Percentiles rank a stretch among this genome's conserved stretches.
These are phyloP conservation scores for Bactericera cockerelli DNA, from an alignment of 1,140 invertebrate species.

Conservation along the genomic window DNA sequence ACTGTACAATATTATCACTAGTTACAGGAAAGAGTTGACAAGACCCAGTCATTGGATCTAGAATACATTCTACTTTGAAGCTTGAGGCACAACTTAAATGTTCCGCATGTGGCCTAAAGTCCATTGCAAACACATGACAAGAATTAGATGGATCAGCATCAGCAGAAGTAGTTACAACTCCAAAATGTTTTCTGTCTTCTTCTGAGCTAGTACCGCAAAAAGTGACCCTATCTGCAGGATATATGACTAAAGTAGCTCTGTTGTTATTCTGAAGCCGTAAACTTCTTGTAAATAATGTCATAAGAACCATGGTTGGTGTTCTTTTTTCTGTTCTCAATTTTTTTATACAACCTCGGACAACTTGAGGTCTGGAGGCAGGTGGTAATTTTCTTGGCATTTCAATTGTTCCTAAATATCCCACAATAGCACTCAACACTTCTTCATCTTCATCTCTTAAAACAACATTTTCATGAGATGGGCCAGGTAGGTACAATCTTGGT, in stretches of 20 bases:
- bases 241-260: conserved; percentile 46
- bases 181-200: conserved; percentile 81
- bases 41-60: conserved; percentile 44
- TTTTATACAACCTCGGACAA: conserved; percentile 63
- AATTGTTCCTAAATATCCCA: conserved; percentile 88
- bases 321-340: conserved; percentile 77
- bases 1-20: conserved; percentile 67
- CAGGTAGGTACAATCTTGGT: conserved; percentile 25
- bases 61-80: conserved; percentile 63
- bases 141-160: conserved; percentile 52
- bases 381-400: conserved; percentile 80
- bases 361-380: conserved; percentile 52
- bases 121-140: conserved; percentile 89
- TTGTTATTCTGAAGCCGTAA: conserved; percentile 56
- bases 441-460: conserved; percentile 31
- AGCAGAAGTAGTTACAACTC: conserved; percentile 65
- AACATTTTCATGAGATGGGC: conserved; percentile 15
- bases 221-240: conserved; percentile 67
- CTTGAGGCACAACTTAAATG: conserved; percentile 58
- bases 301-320: conserved; percentile 67
- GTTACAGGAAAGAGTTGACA: conserved; percentile 82
- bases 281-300: conserved; percentile 64
- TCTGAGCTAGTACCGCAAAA: conserved; percentile 81
- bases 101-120: conserved; percentile 66
- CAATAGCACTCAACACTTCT: conserved; percentile 65